Evolutionary conservation across 1,140 invertebrate species (phyloP).

Genomic region (Bradysia coprophila): DNA sequence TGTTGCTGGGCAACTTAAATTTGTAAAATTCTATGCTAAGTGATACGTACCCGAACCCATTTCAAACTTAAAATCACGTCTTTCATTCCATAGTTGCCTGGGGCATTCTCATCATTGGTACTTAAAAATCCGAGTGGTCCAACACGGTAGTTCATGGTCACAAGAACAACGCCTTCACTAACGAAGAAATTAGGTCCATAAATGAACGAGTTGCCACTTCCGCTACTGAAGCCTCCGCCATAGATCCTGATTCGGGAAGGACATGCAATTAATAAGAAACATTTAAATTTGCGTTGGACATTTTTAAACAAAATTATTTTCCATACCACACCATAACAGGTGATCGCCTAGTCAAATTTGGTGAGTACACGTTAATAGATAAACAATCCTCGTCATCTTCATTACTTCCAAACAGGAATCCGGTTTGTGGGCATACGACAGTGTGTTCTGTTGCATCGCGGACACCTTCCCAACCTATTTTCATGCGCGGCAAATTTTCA

Average conservation of each 20-base stretch:
- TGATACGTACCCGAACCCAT: too few relatives aligned
- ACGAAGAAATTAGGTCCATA: constrained; percentile 37
- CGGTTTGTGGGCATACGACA: constrained; percentile 25
- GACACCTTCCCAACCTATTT: constrained; percentile 27
- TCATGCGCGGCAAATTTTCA: too few relatives aligned
- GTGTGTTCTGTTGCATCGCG: constrained; percentile 28
- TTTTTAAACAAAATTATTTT: too few relatives aligned
- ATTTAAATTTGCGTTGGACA: too few relatives aligned
- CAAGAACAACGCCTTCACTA: constrained; percentile 40
- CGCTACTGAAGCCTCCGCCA: constrained; percentile 40
- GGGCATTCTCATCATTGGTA: constrained; percentile 27
- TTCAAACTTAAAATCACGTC: constrained; percentile 38
- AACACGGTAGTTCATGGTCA: constrained; percentile 50
- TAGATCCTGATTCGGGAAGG: too few relatives aligned
- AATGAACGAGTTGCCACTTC: constrained; percentile 27
- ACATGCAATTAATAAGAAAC: too few relatives aligned
- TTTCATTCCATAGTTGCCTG: constrained; percentile 41
- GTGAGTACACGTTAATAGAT: constrained; percentile 49
- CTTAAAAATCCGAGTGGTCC: constrained; percentile 40
- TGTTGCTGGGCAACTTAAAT: too few relatives aligned
- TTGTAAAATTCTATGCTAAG: too few relatives aligned
- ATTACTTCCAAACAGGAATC: constrained; percentile 14
- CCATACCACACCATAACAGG: constrained; percentile 52
- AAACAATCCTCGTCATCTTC: constrained; percentile 56
- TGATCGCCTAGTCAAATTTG: constrained; percentile 13